Conservation (phyloP, 2,113 vertebrate genomes). For the Vulpes lagopus region DNA sequence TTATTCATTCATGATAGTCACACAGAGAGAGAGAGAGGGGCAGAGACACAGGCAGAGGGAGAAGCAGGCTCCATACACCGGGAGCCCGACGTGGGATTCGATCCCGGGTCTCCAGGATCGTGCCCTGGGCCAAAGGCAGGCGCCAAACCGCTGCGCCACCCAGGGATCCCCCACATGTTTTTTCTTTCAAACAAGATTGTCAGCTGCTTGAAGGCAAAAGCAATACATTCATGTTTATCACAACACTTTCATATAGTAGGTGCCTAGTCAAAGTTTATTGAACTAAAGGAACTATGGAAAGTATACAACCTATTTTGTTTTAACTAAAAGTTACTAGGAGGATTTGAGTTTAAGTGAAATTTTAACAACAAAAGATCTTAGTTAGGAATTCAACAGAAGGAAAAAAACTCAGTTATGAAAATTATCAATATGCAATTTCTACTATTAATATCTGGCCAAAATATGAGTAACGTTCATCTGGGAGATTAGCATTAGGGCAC, state of each 20-base stretch:
- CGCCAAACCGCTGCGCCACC: too few relatives aligned
- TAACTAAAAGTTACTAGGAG: slow-evolving; percentile 22
- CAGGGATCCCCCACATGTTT: background rate
- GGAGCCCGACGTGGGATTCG: too few relatives aligned
- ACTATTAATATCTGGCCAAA: background rate
- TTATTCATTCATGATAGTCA: too few relatives aligned
- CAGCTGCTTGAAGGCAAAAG: background rate
- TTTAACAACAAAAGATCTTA: slow-evolving; percentile 51
- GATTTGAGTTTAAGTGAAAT: slow-evolving; percentile 10
- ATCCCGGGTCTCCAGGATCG: too few relatives aligned
- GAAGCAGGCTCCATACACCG: too few relatives aligned
- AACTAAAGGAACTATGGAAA: slow-evolving; percentile 26
- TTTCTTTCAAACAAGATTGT: slow-evolving; percentile 30
- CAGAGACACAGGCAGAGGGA: too few relatives aligned
- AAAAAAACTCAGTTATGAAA: background rate
- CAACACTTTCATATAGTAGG: background rate
- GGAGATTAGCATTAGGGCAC: slow-evolving; percentile 54
- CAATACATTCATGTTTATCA: background rate
- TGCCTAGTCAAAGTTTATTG: slow-evolving; percentile 40
- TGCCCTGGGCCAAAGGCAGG: too few relatives aligned
- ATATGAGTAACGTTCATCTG: slow-evolving; percentile 57
- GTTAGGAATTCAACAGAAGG: background rate
- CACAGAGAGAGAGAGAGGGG: too few relatives aligned
- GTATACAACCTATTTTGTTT: slow-evolving; percentile 38
- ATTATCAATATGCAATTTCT: slow-evolving; percentile 53